phyloP scores from a whole-genome alignment of 2,888 invertebrate species.

The Parapristionchus giblindavisi region DNA sequence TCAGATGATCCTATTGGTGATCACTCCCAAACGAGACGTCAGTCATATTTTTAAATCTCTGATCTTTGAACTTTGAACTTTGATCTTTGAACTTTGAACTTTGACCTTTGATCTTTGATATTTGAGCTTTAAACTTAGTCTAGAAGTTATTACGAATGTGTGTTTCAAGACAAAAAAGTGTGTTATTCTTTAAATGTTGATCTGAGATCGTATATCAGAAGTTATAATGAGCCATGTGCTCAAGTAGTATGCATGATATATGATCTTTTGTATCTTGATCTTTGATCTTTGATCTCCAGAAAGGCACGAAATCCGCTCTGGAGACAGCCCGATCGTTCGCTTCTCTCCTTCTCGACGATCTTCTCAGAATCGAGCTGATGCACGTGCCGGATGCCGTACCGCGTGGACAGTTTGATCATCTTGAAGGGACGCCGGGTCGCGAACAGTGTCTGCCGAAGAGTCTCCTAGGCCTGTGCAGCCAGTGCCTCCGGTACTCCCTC shows the following conservation, averaged over 20 bases:
- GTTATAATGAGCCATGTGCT: too few species aligned
- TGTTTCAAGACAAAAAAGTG: too few species aligned
- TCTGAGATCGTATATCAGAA: too few species aligned
- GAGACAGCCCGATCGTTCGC: conserved; percentile 73
- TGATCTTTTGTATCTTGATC: background rate
- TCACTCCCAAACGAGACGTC: conserved; percentile 47
- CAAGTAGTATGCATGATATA: background rate
- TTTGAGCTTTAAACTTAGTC: too few species aligned
- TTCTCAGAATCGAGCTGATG: conserved; percentile 68
- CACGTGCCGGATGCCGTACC: conserved; percentile 67
- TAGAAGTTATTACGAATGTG: too few species aligned
- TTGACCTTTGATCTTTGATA: too few species aligned
- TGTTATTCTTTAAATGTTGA: too few species aligned
- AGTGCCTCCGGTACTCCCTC: conserved; percentile 50
- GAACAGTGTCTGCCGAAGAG: conserved; percentile 79
- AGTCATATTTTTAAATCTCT: too few species aligned
- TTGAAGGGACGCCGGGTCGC: conserved; percentile 80
- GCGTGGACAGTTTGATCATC: conserved; percentile 84
- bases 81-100: too few species aligned
- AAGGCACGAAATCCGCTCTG: conserved; percentile 72
- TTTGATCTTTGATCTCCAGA: too few species aligned
- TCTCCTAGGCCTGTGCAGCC: conserved; percentile 51
- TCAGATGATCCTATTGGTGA: conserved; percentile 50
- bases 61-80: too few species aligned
- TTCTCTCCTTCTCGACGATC: conserved; percentile 71